Conservation (phyloP, 2,113 vertebrate genomes). For the Regulus satrapa region DNA sequence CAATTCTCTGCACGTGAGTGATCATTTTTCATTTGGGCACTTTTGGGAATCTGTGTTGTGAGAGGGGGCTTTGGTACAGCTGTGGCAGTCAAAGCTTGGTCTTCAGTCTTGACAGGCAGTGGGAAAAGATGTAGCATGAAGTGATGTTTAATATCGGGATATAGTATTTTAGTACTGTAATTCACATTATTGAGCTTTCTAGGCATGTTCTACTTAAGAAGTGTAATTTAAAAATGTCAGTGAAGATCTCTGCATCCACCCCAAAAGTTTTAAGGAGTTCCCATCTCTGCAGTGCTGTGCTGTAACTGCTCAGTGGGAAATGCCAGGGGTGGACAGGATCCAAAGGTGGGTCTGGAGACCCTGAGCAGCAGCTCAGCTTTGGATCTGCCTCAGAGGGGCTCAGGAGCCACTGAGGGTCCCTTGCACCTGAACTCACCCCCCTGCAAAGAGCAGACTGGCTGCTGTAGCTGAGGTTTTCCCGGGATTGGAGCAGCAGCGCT, state of each 20-base stretch:
- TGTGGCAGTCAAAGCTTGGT: background rate
- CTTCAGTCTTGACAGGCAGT: background rate
- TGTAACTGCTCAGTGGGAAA: background rate
- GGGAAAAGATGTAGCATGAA: background rate
- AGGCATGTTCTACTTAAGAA: background rate
- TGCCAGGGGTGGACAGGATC: background rate
- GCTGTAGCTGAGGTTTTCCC: background rate
- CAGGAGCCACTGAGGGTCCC: background rate
- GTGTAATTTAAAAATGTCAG: background rate
- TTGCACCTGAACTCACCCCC: background rate
- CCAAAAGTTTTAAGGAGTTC: background rate
- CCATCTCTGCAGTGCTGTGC: background rate
- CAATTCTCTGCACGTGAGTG: constrained; percentile 99
- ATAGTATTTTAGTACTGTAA: background rate
- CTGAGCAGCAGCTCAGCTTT: background rate
- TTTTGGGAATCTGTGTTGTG: background rate
- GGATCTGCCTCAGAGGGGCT: background rate
- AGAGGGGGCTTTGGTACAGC: background rate
- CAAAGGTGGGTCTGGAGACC: background rate
- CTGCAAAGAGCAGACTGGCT: background rate
- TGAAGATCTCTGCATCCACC: background rate
- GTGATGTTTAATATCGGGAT: background rate
- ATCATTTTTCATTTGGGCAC: background rate
- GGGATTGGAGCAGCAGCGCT: background rate
- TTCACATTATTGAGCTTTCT: background rate